phyloP scores from a whole-genome alignment of 2,113 vertebrate genomes.

The Hemiprocne comata region DNA sequence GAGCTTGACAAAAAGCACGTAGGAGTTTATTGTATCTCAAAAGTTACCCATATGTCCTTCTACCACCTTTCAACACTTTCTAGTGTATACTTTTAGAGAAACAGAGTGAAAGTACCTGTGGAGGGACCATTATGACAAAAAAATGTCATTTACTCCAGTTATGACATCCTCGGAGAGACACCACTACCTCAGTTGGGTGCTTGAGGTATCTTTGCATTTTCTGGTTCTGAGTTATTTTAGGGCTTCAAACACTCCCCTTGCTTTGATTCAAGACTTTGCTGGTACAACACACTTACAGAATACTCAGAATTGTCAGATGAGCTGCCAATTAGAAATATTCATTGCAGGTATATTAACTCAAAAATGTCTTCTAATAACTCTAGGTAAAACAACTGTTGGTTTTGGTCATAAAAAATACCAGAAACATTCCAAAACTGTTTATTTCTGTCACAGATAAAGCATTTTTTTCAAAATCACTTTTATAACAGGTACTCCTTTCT shows the following conservation, averaged over 20 bases:
- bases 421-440: neutral
- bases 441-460: neutral
- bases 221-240: neutral
- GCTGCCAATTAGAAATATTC: neutral
- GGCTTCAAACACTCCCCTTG: neutral
- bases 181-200: neutral
- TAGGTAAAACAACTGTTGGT: neutral
- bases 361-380: neutral
- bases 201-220: neutral
- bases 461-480: neutral
- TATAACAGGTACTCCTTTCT: neutral
- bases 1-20: neutral
- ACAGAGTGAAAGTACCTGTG: neutral
- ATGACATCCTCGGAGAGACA: neutral
- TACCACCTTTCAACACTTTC: neutral
- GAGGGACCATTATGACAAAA: neutral
- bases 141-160: neutral
- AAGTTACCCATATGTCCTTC: accelerated
- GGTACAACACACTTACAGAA: neutral
- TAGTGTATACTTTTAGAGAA: neutral
- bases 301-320: neutral
- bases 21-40: neutral
- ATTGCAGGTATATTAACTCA: neutral
- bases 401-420: neutral
- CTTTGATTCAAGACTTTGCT: neutral